phyloP scores from a whole-genome alignment of 2,113 vertebrate species.

The Etheostoma cragini region DNA sequence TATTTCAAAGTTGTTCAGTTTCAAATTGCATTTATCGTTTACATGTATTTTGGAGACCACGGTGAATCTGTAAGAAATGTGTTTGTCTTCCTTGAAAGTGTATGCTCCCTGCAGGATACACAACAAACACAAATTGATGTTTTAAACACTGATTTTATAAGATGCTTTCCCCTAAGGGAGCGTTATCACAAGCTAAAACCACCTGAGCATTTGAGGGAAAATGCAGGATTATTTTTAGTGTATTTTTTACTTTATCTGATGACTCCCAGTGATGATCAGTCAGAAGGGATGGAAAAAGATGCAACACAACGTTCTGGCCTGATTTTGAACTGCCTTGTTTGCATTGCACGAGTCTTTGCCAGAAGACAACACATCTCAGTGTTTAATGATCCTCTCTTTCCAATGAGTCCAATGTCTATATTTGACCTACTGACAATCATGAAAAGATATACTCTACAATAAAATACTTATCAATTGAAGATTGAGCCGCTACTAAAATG shows the following conservation, averaged over 20 bases:
- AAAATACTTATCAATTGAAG: background rate
- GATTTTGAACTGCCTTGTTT: constrained; percentile 3
- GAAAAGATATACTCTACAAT: background rate
- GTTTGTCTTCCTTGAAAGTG: background rate
- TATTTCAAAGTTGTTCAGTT: constrained; percentile 16
- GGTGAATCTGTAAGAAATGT: background rate
- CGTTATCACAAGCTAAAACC: background rate
- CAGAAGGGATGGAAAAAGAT: background rate
- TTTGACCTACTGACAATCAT: background rate
- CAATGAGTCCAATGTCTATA: too few relatives aligned
- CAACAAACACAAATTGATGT: constrained; percentile 2
- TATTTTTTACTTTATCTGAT: constrained; percentile 17
- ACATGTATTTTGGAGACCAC: background rate
- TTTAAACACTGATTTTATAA: constrained; percentile 17
- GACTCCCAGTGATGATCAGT: background rate
- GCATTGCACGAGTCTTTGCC: background rate
- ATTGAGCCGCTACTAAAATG: background rate
- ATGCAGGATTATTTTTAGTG: constrained; percentile 6
- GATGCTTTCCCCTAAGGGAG: background rate
- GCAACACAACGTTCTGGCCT: background rate
- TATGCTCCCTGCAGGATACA: background rate
- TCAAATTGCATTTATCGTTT: constrained; percentile 4
- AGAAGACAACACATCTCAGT: background rate
- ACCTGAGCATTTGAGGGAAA: background rate
- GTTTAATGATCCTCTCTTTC: background rate